Percentiles rank a stretch among this genome's conserved stretches.
Evolutionary conservation across 2,113 vertebrate genomes (phyloP).

Genomic region (Carettochelys insculpta): DNA sequence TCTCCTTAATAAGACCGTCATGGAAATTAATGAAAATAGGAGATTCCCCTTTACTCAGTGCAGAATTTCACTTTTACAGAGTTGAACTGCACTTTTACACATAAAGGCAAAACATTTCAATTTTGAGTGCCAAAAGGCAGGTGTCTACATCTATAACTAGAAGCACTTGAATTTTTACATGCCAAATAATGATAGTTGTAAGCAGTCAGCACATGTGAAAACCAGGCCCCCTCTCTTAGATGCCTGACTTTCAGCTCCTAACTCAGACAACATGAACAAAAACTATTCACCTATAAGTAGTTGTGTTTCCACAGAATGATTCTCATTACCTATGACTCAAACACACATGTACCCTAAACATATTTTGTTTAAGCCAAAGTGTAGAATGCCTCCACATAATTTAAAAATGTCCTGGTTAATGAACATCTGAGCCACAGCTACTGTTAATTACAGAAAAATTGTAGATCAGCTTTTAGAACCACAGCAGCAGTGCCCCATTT

Average conservation of each 20-base stretch:
- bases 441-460: slow-evolving; percentile 9
- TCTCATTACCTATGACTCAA: not conserved
- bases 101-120: not conserved
- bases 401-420: not conserved
- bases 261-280: not conserved
- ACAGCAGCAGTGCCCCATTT: not conserved
- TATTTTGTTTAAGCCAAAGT: not conserved
- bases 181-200: not conserved
- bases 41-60: not conserved
- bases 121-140: not conserved
- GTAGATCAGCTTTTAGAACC: not conserved
- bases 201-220: not conserved
- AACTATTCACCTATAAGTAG: not conserved
- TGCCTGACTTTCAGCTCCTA: not conserved
- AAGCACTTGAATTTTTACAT: not conserved
- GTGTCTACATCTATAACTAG: not conserved
- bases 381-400: not conserved
- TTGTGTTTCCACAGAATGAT: not conserved
- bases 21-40: not conserved
- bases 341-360: not conserved
- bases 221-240: not conserved
- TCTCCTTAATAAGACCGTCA: not conserved
- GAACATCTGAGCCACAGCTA: not conserved
- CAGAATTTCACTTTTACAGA: too few species aligned
- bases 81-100: not conserved